Conservation (phyloP, 1,140 invertebrate species). For the Thaumatotibia leucotreta region DNA sequence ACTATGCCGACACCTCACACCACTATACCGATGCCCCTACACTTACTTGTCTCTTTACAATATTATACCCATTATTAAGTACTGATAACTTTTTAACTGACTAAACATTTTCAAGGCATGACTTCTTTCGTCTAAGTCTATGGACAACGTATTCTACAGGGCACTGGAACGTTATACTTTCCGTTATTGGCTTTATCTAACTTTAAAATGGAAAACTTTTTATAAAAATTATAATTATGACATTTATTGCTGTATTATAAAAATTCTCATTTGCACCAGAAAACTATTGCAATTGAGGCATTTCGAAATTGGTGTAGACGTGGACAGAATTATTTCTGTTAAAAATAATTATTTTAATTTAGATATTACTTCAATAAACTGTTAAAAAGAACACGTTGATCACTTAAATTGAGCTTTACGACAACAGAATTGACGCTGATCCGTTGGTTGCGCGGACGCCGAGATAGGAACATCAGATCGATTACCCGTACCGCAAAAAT, state of each 20-base stretch:
- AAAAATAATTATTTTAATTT: constrained; percentile 45
- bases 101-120: constrained; percentile 71
- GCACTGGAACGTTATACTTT: constrained; percentile 70
- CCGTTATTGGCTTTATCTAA: constrained; percentile 59
- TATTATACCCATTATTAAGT: constrained; percentile 67
- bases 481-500: constrained; percentile 69
- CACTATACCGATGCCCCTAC: constrained; percentile 60
- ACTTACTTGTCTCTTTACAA: constrained; percentile 44
- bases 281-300: constrained; percentile 48
- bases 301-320: constrained; percentile 42
- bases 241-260: constrained; percentile 61
- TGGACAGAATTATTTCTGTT: constrained; percentile 59
- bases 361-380: constrained; percentile 36
- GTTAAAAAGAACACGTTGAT: constrained; percentile 53
- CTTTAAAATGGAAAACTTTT: constrained; percentile 60
- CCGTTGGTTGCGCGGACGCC: constrained; percentile 51
- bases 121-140: constrained; percentile 67
- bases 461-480: constrained; percentile 73
- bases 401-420: constrained; percentile 68
- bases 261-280: constrained; percentile 64
- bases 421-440: constrained; percentile 68
- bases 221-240: constrained; percentile 66
- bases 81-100: constrained; percentile 68
- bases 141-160: constrained; percentile 71
- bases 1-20: constrained; percentile 37